Base-by-base conservation (phyloP, 2,888 invertebrate genomes). In the Esperia sulphurella region DNA sequence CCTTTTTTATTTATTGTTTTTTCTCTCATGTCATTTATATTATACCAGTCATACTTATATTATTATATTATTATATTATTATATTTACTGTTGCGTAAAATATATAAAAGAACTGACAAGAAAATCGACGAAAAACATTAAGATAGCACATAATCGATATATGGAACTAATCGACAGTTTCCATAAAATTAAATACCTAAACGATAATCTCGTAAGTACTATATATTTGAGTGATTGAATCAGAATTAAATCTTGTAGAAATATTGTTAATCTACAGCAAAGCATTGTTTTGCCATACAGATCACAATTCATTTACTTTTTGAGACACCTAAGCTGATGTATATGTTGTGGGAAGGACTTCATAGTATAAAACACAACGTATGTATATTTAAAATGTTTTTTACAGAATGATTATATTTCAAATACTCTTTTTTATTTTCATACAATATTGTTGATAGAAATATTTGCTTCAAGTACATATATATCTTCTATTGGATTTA, bases 11-110 rank as follows among this genome's bases (percentile, higher is more conserved):
- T 14, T 21, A 40, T 9, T 4, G 7, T 3, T 1, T 40, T 4
- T 8, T 8, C 13, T 14, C 8, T 10, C 8, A 13, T 14, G 3
- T 8, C 9, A 3, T 7, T 1, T 9, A 40, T 40, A 4, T 13
- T 1, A 40, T 35, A 14, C 14, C 33, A 12, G 14, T 12, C 8
- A 35, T 44, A 13, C 44, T 29, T 8, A 35, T 28, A 38, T 28
- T 44, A 21, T 35, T 43, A 14, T 43, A 38, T 28, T 44, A 21
- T 35, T 43, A 14, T 43, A 43, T 14, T 28, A 35, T 21, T 35
- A 43, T 10, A 4, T 43, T 7, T 43, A 35, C 35, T 10, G 43
- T 21, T 13, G 9, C 10, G 12, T 35, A 5, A 35, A 21, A 9
- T 35, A 10, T 35, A 9, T 43, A 8, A 14, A 21, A n/a, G 35